Conservation (phyloP, 2,113 vertebrate species). For the Dromas ardeola region DNA sequence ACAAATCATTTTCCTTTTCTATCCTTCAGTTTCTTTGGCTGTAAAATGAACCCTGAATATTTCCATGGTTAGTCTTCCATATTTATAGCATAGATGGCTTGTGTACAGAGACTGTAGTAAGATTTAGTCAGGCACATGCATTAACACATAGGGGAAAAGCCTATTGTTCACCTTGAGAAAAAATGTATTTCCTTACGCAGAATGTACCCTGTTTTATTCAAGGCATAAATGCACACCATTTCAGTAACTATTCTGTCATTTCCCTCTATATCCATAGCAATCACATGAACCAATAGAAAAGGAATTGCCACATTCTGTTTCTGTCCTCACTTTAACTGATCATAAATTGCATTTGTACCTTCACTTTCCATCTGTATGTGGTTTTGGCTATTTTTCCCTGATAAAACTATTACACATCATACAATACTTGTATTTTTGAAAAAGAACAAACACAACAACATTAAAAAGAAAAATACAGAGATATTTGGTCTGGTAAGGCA, state of each 20-base stretch:
- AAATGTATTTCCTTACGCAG: background rate
- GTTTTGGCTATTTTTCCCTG: background rate
- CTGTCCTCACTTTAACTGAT: background rate
- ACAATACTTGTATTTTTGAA: background rate
- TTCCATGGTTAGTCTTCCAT: background rate
- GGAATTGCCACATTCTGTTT: background rate
- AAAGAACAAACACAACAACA: background rate
- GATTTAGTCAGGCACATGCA: background rate
- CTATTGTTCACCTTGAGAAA: background rate
- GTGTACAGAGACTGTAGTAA: background rate
- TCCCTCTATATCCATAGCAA: background rate
- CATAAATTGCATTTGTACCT: background rate
- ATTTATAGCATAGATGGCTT: background rate
- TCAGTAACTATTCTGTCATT: background rate
- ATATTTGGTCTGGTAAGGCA: background rate
- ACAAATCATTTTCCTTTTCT: background rate
- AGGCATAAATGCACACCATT: background rate
- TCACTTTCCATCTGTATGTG: background rate
- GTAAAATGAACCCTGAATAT: background rate
- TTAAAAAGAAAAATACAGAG: background rate
- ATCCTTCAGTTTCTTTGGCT: background rate
- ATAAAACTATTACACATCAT: background rate
- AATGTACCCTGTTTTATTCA: background rate
- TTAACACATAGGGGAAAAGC: background rate
- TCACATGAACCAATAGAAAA: background rate